A percentile compares a stretch with the other conserved stretches of the same genome.
Evolutionary conservation across 2,888 invertebrate genomes (phyloP).

Genomic region (Fragum fragum): DNA sequence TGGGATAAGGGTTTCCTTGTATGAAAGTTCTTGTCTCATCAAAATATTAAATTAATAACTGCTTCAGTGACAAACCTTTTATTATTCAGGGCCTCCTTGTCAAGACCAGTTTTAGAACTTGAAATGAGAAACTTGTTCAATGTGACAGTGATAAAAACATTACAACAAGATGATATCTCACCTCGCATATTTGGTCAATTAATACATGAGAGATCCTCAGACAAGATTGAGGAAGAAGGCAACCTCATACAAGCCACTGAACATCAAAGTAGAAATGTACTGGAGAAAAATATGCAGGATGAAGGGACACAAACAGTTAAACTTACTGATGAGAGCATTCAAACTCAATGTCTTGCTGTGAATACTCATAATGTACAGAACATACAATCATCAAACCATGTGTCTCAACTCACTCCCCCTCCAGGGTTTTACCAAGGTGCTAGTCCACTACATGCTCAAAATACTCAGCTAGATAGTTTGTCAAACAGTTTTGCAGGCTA

Average conservation of each 20-base stretch:
- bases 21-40: too few relatives aligned
- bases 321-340: not conserved
- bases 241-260: not conserved
- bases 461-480: not conserved
- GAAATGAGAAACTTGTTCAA: not conserved
- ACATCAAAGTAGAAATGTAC: not conserved
- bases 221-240: not conserved
- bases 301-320: not conserved
- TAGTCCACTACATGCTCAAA: not conserved
- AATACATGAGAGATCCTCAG: not conserved
- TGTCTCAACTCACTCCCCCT: not conserved
- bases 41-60: too few relatives aligned
- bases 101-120: not conserved
- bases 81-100: not conserved
- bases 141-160: not conserved
- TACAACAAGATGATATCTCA: not conserved
- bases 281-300: not conserved
- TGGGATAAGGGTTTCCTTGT: too few relatives aligned
- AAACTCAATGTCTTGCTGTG: not conserved
- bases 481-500: not conserved
- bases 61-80: too few relatives aligned
- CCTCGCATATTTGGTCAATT: slow-evolving; percentile 18
- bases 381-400: too few relatives aligned
- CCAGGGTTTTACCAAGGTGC: not conserved
- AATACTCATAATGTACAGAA: too few relatives aligned